Percentiles rank a stretch among this genome's conserved stretches.
Conservation (phyloP, 2,888 invertebrate species). For the Hermodice carunculata region DNA sequence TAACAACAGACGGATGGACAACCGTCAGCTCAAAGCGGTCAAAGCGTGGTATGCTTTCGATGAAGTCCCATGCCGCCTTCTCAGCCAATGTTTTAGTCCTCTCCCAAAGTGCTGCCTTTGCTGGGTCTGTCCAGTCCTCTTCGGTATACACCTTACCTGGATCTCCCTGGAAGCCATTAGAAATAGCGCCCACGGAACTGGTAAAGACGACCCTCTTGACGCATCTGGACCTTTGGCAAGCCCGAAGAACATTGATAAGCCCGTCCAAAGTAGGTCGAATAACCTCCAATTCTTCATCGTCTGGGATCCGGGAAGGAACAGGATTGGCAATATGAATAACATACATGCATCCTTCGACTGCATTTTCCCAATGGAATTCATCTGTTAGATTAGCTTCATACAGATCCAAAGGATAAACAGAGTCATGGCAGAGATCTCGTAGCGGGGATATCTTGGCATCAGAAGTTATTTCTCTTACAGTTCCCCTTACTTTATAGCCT, state of each 20-base stretch:
- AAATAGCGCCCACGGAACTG: slow-evolving; percentile 70
- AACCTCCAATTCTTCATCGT: too few relatives aligned
- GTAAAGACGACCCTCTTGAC: slow-evolving; percentile 72
- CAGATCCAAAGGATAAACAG: slow-evolving; percentile 69
- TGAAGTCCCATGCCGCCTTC: slow-evolving; percentile 73
- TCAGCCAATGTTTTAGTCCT: slow-evolving; percentile 73
- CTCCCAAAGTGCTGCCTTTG: slow-evolving; percentile 66
- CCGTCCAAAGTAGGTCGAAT: too few relatives aligned
- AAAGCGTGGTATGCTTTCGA: slow-evolving; percentile 70
- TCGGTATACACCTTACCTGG: slow-evolving; percentile 18
- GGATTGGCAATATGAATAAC: too few relatives aligned
- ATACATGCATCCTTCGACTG: neutral
- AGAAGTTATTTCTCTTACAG: slow-evolving; percentile 69
- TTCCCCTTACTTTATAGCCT: slow-evolving; percentile 72
- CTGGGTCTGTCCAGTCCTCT: slow-evolving; percentile 19
- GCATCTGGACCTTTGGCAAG: slow-evolving; percentile 65
- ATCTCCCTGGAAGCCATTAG: slow-evolving; percentile 45
- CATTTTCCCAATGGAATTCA: slow-evolving; percentile 56
- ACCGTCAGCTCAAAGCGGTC: slow-evolving; percentile 71
- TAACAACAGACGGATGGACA: slow-evolving; percentile 72
- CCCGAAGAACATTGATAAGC: neutral
- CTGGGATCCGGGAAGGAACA: too few relatives aligned
- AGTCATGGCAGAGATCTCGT: slow-evolving; percentile 65
- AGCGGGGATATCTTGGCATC: slow-evolving; percentile 63
- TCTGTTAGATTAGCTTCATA: slow-evolving; percentile 72